Evolutionary conservation across 2,888 invertebrate species (phyloP).

Genomic region (Eupeodes luniger): DNA sequence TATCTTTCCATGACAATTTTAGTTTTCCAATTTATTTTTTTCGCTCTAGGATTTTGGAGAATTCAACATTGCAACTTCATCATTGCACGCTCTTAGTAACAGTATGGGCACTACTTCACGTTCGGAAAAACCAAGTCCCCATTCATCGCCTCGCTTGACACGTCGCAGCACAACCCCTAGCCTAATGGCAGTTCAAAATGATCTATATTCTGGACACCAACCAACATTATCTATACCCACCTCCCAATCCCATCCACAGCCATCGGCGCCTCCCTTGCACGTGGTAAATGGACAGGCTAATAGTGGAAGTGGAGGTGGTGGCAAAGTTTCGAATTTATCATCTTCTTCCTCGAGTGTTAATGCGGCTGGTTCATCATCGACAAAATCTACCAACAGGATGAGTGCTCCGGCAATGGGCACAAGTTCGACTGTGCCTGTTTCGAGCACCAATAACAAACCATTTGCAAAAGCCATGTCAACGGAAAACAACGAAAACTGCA

Average conservation of each 20-base stretch:
- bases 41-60: conserved; percentile 86
- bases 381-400: conserved; percentile 83
- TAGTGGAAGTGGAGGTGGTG: conserved; percentile 41
- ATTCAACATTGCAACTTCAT: conserved; percentile 88
- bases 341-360: conserved; percentile 61
- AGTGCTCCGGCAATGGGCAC: conserved; percentile 83
- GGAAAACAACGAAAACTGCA: conserved; percentile 80
- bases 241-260: conserved; percentile 78
- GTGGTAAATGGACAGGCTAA: conserved; percentile 77
- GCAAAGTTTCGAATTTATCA: conserved; percentile 54
- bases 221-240: conserved; percentile 79
- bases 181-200: conserved; percentile 83
- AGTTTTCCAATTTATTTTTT: conserved; percentile 49
- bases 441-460: conserved; percentile 78
- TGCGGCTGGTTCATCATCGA: conserved; percentile 62
- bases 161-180: conserved; percentile 83
- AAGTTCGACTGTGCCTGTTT: conserved; percentile 75
- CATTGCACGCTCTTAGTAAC: conserved; percentile 86
- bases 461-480: conserved; percentile 78
- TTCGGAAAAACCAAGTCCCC: conserved; percentile 85
- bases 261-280: conserved; percentile 81
- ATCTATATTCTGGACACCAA: conserved; percentile 81
- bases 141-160: conserved; percentile 86
- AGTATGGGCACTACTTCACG: conserved; percentile 81
- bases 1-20: conserved; percentile 9